phyloP scores from a whole-genome alignment of 2,797 vertebrate species.

The Taeniopygia guttata region DNA sequence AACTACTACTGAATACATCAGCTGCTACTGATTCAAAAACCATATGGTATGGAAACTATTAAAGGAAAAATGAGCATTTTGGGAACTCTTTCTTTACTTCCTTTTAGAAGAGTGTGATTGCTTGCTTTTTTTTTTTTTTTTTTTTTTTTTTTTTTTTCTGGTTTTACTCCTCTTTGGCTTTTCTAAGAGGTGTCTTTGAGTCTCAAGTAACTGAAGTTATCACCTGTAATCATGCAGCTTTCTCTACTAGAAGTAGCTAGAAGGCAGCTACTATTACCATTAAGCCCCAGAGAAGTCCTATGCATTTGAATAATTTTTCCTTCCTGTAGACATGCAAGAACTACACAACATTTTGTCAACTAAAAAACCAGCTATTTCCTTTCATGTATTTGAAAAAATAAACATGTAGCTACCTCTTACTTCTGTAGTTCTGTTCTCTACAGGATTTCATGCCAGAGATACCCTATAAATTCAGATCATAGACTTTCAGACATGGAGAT shows the following conservation, averaged over 20 bases:
- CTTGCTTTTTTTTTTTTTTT: not conserved
- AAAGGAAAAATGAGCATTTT: not conserved
- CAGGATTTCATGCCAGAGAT: not conserved
- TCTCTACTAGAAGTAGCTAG: not conserved
- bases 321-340: not conserved
- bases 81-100: not conserved
- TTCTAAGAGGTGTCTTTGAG: not conserved
- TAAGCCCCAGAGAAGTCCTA: not conserved
- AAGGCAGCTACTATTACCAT: not conserved
- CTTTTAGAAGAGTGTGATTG: not conserved
- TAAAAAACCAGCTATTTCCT: not conserved
- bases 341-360: not conserved
- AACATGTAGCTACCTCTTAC: not conserved
- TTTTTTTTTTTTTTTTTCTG: not conserved
- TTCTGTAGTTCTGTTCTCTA: not conserved
- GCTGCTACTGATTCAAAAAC: slow-evolving; percentile 37
- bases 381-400: not conserved
- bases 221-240: not conserved
- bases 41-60: not conserved
- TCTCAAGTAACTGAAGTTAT: not conserved
- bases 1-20: slow-evolving; percentile 24
- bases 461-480: not conserved
- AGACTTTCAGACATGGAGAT: not conserved
- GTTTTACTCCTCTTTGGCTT: not conserved
- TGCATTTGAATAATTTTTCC: not conserved